phyloP scores from a whole-genome alignment of 2,113 vertebrate genomes.

The Ageneiosus marmoratus region DNA sequence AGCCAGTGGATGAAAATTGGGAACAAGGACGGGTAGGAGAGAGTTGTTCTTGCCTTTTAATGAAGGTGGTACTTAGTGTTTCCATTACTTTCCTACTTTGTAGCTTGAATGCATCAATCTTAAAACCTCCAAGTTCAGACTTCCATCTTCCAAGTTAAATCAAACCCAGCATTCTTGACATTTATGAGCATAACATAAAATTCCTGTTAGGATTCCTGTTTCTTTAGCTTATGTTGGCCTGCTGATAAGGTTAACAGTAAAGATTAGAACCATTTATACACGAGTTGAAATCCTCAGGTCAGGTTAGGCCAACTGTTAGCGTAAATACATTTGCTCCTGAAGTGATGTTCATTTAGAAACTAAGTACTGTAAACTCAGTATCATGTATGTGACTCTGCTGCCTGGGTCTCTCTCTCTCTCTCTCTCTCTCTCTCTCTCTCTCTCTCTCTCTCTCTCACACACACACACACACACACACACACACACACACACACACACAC shows the following conservation, averaged over 20 bases:
- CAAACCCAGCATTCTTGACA: background rate
- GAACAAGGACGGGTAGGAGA: no score
- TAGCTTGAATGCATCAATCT: background rate
- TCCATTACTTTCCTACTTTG: background rate
- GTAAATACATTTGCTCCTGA: no score
- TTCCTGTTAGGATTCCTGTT: background rate
- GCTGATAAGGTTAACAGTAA: background rate
- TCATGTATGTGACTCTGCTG: background rate
- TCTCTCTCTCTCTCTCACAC: no score
- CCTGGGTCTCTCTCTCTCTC: background rate
- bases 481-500: no score
- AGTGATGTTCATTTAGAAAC: background rate
- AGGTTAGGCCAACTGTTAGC: background rate
- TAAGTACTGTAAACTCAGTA: background rate
- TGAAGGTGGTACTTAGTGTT: no score
- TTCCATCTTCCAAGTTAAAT: background rate
- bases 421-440: no score
- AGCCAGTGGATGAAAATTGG: no score
- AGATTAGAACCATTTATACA: background rate
- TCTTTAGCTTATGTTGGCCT: background rate
- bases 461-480: slow-evolving; percentile 6
- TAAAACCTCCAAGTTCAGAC: background rate
- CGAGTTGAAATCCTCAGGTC: background rate
- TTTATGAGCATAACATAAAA: background rate
- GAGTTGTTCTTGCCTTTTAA: no score